A percentile compares a stretch with the other conserved stretches of the same genome.
Conservation (phyloP, 2,797 vertebrate species). For the Esox masquinongy region DNA sequence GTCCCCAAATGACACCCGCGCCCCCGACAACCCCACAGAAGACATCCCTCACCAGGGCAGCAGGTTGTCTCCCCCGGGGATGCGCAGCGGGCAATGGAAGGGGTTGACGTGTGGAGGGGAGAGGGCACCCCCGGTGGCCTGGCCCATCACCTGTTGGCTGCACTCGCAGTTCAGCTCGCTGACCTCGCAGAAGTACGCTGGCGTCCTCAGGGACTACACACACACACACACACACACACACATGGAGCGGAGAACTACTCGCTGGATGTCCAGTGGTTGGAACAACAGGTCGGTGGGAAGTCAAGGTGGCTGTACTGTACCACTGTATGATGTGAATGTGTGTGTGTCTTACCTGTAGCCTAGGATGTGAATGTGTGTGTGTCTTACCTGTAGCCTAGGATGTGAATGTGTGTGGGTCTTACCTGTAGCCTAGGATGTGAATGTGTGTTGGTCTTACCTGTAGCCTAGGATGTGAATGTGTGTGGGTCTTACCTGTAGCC, state of each 20-base stretch:
- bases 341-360: too few relatives aligned
- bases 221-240: neutral
- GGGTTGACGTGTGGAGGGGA: constrained; percentile 64
- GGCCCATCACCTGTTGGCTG: constrained; percentile 66
- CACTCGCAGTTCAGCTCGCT: constrained; percentile 69
- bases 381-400: neutral
- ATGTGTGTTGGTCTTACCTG: constrained; percentile 18
- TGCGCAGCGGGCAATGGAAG: constrained; percentile 69
- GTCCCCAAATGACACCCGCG: too few relatives aligned
- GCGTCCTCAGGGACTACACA: constrained; percentile 63
- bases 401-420: neutral
- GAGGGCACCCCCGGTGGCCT: constrained; percentile 65
- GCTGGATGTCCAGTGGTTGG: too few relatives aligned
- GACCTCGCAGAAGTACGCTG: constrained; percentile 69
- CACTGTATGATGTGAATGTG: too few relatives aligned
- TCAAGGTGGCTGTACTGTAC: too few relatives aligned
- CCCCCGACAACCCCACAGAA: too few relatives aligned
- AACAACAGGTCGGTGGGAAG: too few relatives aligned
- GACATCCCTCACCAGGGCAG: constrained; percentile 65
- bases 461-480: too few relatives aligned
- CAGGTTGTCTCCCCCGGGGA: constrained; percentile 63
- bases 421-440: constrained; percentile 55
- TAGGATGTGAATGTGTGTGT: neutral
- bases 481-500: neutral
- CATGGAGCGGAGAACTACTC: too few relatives aligned